Base-by-base conservation (phyloP, 2,113 vertebrate species). In the Eonycteris spelaea region DNA sequence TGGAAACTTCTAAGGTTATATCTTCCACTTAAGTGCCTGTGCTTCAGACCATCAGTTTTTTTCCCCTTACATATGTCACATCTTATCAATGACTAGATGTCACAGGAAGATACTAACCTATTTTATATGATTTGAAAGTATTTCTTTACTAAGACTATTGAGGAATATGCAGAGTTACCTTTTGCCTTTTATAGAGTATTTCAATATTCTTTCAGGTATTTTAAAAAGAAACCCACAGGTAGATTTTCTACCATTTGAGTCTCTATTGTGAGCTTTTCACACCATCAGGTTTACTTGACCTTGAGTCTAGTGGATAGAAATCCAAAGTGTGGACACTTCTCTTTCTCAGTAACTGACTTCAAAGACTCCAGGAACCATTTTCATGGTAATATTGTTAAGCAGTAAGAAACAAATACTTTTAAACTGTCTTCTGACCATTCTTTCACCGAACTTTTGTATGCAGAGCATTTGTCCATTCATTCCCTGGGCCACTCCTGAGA, bases 211-310 rank as follows among this genome's bases (percentile, higher is more conserved):
- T 84, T 93, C 61, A 92, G 68, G 61, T 94, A 90, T 94, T 95
- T 96, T 70, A n/a, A 96, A 97, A 94, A 95, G 48, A 78, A 87
- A 74, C 19, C 59, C 43, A 51, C 79, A 79, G 59, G 43, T 96
- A 87, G 35, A 61, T 95, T 93, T 94, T 61, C 45, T 70, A 94
- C 88, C 90, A 97, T 94, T 91, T 96, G 94, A 97, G 48, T 59
- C 78, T 92, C 40, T 73, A 16, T 78, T 86, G 51, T 82, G 75
- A 74, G 38, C 55, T 67, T 96, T 97, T 97, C 90, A 68, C 85
- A 97, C 92, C 67, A 86, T 68, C 68, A 83, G 94, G 90, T 94
- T 97, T 97, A 96, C 92, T 97, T 98, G 96, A 97, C 97, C 96
- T 98, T 97, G 97, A 91, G 78, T 95, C 95, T 96, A 85, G 67